These are phyloP conservation scores for Synergus umbraculus DNA, from an alignment of 2,888 invertebrate genomes.

Conservation along the genomic window DNA sequence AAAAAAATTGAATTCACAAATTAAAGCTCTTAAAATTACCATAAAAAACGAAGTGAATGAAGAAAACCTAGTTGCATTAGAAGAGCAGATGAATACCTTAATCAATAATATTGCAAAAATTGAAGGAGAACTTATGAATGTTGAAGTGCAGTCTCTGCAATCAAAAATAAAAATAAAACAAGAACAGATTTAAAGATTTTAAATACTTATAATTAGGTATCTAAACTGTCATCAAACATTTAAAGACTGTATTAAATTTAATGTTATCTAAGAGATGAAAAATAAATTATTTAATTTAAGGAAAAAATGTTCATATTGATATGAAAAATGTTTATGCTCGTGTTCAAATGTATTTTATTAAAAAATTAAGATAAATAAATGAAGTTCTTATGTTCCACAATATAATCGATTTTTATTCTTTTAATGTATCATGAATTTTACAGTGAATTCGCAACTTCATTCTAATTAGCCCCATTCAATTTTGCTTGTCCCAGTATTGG, in stretches of 20 bases:
- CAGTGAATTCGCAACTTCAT: neutral
- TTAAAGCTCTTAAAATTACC: no score
- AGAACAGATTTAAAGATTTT: neutral
- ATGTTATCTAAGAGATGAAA: conserved; percentile 35
- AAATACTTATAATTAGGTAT: neutral
- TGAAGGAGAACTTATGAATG: no score
- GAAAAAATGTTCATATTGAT: neutral
- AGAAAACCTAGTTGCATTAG: no score
- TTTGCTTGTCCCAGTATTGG: conserved; percentile 7
- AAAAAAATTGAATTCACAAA: no score
- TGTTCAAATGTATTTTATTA: neutral
- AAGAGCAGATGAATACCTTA: no score
- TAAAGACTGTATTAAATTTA: no score
- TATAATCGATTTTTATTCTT: conserved; percentile 12
- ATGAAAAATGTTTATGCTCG: no score
- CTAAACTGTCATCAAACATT: no score
- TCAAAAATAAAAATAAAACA: conserved; percentile 21
- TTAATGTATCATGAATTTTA: conserved; percentile 30
- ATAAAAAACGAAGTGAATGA: no score
- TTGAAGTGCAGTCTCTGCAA: neutral
- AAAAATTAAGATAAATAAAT: conserved; percentile 33
- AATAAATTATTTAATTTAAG: conserved; percentile 36
- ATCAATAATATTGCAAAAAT: no score
- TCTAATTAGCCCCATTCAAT: conserved; percentile 7
- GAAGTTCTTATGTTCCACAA: neutral